Evolutionary conservation across 2,113 vertebrate genomes (phyloP).

Genomic region (Pseudopodoces humilis): DNA sequence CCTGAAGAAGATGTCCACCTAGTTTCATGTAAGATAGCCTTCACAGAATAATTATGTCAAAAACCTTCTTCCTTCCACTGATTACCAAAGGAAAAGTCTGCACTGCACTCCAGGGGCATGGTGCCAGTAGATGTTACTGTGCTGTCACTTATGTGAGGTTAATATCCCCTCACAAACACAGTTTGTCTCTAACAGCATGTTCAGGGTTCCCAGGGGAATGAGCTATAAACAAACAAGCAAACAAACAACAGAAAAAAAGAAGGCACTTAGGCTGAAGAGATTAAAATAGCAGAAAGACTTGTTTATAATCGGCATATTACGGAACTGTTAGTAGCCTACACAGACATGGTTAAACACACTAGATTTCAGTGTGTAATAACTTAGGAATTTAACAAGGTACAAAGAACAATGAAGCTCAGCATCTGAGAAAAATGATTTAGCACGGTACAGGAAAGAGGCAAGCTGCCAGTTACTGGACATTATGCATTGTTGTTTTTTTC

Average conservation of each 20-base stretch:
- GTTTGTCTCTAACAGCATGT: background rate
- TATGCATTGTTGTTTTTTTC: background rate
- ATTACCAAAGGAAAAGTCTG: background rate
- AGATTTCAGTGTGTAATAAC: background rate
- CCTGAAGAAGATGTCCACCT: background rate
- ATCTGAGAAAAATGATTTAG: constrained; percentile 2
- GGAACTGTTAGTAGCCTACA: background rate
- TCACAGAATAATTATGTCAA: background rate
- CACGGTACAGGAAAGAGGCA: background rate
- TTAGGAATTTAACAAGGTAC: constrained; percentile 3
- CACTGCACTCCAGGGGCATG: background rate
- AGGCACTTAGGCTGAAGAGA: background rate
- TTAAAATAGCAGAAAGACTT: background rate
- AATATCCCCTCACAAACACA: background rate
- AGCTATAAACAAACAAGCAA: background rate
- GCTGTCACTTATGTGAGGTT: rapidly evolving
- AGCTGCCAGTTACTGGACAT: background rate
- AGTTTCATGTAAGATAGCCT: background rate
- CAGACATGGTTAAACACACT: background rate
- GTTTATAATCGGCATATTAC: background rate
- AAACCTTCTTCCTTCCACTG: background rate
- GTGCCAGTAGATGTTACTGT: background rate
- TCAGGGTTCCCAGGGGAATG: background rate
- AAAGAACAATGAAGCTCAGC: constrained; percentile 16
- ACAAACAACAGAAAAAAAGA: background rate